phyloP scores from a whole-genome alignment of 2,113 vertebrate genomes.

The Plecotus auritus region DNA sequence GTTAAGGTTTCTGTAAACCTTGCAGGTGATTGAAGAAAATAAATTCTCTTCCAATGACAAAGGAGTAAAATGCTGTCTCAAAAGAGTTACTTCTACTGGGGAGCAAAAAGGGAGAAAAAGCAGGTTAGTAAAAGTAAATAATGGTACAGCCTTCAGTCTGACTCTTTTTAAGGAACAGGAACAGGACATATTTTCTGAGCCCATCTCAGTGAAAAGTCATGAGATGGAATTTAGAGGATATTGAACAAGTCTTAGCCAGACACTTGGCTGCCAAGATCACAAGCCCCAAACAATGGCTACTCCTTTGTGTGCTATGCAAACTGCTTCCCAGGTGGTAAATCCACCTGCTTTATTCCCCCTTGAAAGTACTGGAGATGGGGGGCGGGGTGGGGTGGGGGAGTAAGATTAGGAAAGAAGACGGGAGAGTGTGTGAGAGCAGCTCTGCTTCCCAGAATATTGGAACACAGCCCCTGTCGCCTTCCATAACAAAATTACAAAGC shows the following conservation, averaged over 20 bases:
- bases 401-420: too few relatives aligned
- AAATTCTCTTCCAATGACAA: conserved; percentile 3
- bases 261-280: background rate
- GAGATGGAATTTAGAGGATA: background rate
- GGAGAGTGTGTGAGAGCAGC: background rate
- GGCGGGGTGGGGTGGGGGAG: background rate
- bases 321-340: background rate
- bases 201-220: background rate
- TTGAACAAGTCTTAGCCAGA: background rate
- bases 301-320: background rate
- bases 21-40: background rate
- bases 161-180: background rate
- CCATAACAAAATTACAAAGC: background rate
- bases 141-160: background rate
- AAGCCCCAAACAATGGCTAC: background rate
- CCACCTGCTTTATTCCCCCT: background rate
- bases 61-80: conserved; percentile 5
- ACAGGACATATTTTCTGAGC: background rate
- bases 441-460: background rate
- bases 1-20: conserved; percentile 13
- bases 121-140: background rate
- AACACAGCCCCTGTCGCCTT: background rate
- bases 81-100: background rate
- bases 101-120: background rate
- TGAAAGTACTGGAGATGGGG: background rate